These are phyloP conservation scores for Euphonia xanthogaster DNA, from an alignment of 2,797 vertebrate species.

Conservation along the genomic window DNA sequence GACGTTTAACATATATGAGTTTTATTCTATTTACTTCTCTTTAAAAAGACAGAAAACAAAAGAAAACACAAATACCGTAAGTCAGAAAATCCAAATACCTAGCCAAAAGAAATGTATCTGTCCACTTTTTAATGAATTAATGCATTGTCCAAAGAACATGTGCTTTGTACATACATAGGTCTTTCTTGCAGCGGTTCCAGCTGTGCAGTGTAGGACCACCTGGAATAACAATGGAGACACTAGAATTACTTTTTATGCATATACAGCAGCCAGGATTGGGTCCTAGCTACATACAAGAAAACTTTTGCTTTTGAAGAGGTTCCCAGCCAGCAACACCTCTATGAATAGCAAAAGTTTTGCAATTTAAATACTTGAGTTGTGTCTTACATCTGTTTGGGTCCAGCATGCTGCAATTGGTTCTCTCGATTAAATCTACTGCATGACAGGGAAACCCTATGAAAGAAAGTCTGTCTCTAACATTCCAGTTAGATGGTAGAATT, in stretches of 20 bases:
- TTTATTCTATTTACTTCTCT: neutral
- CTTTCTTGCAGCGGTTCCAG: neutral
- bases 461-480: neutral
- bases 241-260: neutral
- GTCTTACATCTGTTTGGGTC: neutral
- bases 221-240: slow-evolving; percentile 33
- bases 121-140: neutral
- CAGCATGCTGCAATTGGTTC: neutral
- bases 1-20: neutral
- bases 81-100: neutral
- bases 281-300: neutral
- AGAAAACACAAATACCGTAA: neutral
- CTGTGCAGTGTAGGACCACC: neutral
- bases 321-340: neutral
- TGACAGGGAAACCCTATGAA: slow-evolving; percentile 21
- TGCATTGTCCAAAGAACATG: neutral
- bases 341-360: neutral
- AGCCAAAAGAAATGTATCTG: neutral
- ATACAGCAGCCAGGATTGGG: neutral
- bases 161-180: neutral
- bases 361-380: neutral
- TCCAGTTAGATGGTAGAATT: slow-evolving; percentile 2
- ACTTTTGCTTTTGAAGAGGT: neutral
- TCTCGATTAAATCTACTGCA: slow-evolving; percentile 16
- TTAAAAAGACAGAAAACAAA: neutral